These are phyloP conservation scores for Ramphastos sulfuratus DNA, from an alignment of 2,113 vertebrate genomes.

Conservation along the genomic window DNA sequence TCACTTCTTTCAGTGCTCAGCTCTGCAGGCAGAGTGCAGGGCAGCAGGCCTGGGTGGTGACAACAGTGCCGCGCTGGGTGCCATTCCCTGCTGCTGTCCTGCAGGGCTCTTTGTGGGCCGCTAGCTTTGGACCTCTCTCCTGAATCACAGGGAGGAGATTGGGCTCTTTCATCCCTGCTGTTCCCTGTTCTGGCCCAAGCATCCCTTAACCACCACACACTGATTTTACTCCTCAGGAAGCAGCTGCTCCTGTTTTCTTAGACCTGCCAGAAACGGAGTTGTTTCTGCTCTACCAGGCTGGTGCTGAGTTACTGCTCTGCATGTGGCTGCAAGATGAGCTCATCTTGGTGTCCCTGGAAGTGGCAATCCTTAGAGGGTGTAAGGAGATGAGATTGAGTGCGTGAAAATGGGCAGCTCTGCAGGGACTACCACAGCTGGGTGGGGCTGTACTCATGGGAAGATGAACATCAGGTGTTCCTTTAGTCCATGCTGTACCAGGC, in stretches of 20 bases:
- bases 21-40: neutral
- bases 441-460: neutral
- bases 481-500: accelerated
- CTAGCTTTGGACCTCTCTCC: neutral
- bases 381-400: neutral
- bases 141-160: too few relatives aligned
- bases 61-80: neutral
- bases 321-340: neutral
- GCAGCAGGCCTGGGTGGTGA: neutral
- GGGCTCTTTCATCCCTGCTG: accelerated
- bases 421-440: neutral
- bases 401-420: neutral
- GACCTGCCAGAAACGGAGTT: neutral
- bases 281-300: neutral
- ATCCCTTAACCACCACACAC: accelerated
- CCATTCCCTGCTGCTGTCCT: neutral
- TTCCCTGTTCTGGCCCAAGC: neutral
- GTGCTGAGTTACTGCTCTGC: neutral
- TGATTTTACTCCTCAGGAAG: neutral
- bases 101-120: neutral
- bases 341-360: neutral
- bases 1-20: neutral
- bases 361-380: neutral
- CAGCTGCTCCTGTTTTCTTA: neutral
- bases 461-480: neutral